These are phyloP conservation scores for Tribolium castaneum DNA, from an alignment of 1,140 invertebrate species.

Conservation along the genomic window DNA sequence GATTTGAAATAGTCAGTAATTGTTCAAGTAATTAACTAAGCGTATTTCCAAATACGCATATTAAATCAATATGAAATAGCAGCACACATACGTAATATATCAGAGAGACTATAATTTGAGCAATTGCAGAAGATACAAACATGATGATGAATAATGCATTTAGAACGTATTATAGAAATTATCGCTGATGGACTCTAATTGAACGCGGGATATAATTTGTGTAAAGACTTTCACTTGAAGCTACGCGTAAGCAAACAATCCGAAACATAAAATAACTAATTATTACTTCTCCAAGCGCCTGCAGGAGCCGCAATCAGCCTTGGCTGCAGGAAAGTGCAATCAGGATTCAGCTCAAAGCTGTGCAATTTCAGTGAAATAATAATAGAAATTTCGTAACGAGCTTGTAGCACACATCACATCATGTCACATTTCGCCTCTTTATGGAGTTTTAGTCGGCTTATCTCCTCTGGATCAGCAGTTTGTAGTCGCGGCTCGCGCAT, in stretches of 20 bases:
- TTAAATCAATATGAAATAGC: no score
- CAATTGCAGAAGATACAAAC: background rate
- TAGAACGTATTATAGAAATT: slow-evolving; percentile 4
- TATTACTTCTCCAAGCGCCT: background rate
- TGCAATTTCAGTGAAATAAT: background rate
- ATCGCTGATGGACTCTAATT: background rate
- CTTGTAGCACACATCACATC: slow-evolving; percentile 39
- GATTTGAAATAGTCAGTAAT: slow-evolving; percentile 14
- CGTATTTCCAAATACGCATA: background rate
- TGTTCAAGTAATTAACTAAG: slow-evolving; percentile 1
- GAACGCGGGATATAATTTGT: background rate
- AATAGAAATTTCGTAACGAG: background rate
- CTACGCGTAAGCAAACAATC: background rate
- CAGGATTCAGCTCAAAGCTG: no score
- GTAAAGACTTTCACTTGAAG: slow-evolving; percentile 1
- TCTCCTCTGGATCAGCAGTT: slow-evolving; percentile 44
- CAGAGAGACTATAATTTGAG: background rate
- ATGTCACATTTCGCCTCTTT: slow-evolving; percentile 47
- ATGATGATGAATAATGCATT: background rate
- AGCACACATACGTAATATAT: no score
- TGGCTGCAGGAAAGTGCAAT: background rate
- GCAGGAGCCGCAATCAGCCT: background rate
- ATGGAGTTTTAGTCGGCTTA: slow-evolving; percentile 44
- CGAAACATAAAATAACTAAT: background rate
- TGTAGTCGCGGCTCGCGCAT: slow-evolving; percentile 37